These are phyloP conservation scores for Spea bombifrons DNA, from an alignment of 2,113 vertebrate species.

Conservation along the genomic window DNA sequence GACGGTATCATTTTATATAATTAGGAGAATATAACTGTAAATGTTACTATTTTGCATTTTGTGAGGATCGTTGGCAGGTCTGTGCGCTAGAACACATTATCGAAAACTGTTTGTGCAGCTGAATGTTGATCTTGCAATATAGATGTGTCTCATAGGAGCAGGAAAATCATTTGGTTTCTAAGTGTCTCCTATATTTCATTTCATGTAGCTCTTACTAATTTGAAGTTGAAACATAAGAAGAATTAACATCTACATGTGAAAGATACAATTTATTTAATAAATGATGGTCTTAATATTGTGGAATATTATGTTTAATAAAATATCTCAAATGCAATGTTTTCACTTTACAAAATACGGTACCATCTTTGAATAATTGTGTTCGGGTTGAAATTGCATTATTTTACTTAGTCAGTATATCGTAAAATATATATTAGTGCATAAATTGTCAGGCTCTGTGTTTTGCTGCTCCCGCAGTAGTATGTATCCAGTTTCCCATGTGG, in stretches of 20 bases:
- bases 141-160: conserved; percentile 33
- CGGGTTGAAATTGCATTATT: too few species aligned
- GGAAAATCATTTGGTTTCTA: conserved; percentile 30
- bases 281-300: conserved; percentile 10
- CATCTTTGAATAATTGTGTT: too few species aligned
- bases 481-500: too few species aligned
- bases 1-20: conserved; percentile 30
- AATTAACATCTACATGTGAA: conserved; percentile 19
- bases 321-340: too few species aligned
- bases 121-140: conserved; percentile 34
- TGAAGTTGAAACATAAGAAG: conserved; percentile 23
- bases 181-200: conserved; percentile 39
- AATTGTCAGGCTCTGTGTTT: too few species aligned
- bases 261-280: too few species aligned
- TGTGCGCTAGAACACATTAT: conserved; percentile 14
- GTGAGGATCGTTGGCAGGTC: conserved; percentile 1
- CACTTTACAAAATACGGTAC: too few species aligned
- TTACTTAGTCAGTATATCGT: too few species aligned
- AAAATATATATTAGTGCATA: too few species aligned
- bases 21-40: conserved; percentile 23
- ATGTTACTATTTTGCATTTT: conserved; percentile 30
- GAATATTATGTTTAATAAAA: too few species aligned
- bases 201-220: conserved; percentile 31
- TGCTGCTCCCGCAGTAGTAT: too few species aligned
- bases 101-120: conserved; percentile 33